Base-by-base conservation (phyloP, 2,888 invertebrate genomes). In the Philhelius pedissequus region DNA sequence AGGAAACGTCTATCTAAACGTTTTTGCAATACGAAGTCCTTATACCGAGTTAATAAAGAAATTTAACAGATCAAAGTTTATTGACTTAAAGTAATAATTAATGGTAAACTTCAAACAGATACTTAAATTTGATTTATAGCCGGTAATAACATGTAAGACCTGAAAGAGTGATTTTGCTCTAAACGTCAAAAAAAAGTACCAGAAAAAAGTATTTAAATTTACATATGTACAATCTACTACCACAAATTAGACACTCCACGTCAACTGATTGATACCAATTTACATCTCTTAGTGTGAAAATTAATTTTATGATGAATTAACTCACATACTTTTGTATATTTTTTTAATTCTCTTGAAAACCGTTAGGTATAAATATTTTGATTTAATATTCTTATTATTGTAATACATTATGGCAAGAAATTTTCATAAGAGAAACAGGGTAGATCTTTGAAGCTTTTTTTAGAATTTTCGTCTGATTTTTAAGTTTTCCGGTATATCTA, bases 11-110 rank as follows among this genome's bases (percentile, higher is more conserved):
- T 8, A 9, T 27, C 2, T 52, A 30, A 52, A 52, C 52, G 52
- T 52, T 52, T 52, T n/a, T 15, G 15, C 8, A 9, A 15, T 0
- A 15, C 9, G 15, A 52, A 27, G n/a, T 52, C 15, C 27, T 27
- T 52, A n/a, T n/a, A n/a, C n/a, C n/a, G n/a, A n/a, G n/a, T n/a
- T n/a, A 52, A 52, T 52, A 52, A 30, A 52, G 52, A 52, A 52
- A 52, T 52, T 52, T 52, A 52, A 27, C 27, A 52, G 27, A 52
- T 27, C 30, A 30, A 30, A 52, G 27, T 52, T 52, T 52, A 52
- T 52, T 52, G 27, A 52, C 52, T 52, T 30, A 27, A 52, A 8
- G 27, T 15, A 15, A 30, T 52, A 52, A 52, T 27, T 52, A 52
- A 52, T 52, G 52, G 27, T 52, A 9, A 52, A 27, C 52, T 52